Percentiles rank a stretch among this genome's conserved stretches.
Evolutionary conservation across 92 coral and sea anemone species (phyloP).

Genomic region (Parazoanthus swiftii): DNA sequence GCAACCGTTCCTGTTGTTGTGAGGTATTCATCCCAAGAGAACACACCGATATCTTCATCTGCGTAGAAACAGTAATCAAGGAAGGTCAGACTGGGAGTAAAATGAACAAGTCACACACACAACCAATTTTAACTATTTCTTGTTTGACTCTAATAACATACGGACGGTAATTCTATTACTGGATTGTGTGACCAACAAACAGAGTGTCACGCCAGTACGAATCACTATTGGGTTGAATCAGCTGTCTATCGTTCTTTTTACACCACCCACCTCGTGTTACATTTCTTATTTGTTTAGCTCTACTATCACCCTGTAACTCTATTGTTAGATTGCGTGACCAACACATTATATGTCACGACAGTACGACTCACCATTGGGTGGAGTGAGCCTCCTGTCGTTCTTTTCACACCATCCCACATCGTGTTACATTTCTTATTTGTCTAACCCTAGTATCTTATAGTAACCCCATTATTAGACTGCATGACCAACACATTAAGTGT

Average conservation of each 20-base stretch:
- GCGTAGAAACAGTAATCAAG: not conserved
- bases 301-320: not conserved
- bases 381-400: constrained; percentile 70
- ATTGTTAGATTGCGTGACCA: not conserved
- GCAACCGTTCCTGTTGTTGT: constrained; percentile 82
- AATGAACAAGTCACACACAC: constrained; percentile 37
- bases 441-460: too few relatives aligned
- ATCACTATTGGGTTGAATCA: constrained; percentile 79
- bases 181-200: not conserved
- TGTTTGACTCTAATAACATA: too few relatives aligned
- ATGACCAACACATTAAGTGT: not conserved
- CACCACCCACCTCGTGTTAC: constrained; percentile 86
- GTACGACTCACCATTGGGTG: constrained; percentile 69
- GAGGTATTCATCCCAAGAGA: constrained; percentile 87
- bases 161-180: not conserved
- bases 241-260: constrained; percentile 59
- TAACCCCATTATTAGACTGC: not conserved
- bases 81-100: not conserved
- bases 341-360: not conserved
- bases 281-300: too few relatives aligned
- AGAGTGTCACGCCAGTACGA: not conserved
- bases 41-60: constrained; percentile 97
- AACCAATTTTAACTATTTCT: too few relatives aligned
- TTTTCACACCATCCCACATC: constrained; percentile 82
- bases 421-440: constrained; percentile 20